Conservation (phyloP, 92 coral and sea anemone genomes). For the Anthopleura xanthogrammica region DNA sequence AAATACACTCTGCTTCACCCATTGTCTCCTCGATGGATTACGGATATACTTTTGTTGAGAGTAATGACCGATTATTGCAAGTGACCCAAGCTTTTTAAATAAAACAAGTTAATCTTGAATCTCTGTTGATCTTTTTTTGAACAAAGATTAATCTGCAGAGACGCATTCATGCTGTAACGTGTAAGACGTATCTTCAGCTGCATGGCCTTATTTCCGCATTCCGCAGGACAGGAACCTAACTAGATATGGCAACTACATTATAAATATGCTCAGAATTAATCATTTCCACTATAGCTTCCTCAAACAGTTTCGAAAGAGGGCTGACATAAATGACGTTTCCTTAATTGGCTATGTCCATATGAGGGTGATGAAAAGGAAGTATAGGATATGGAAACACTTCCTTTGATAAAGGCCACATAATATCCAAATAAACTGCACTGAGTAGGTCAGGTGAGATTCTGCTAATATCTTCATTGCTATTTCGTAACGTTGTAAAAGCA, state of each 20-base stretch:
- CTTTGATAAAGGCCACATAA: background rate
- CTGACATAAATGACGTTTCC: background rate
- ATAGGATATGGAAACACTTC: background rate
- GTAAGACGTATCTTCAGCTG: too few species aligned
- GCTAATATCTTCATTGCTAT: background rate
- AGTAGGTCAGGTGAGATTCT: too few species aligned
- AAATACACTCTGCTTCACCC: background rate
- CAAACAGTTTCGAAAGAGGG: conserved; percentile 3
- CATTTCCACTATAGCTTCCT: background rate
- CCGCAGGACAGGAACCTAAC: background rate
- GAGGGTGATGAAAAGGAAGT: background rate
- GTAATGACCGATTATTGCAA: background rate
- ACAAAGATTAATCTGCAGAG: background rate
- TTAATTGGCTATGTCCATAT: background rate
- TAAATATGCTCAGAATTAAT: background rate
- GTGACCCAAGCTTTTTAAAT: background rate
- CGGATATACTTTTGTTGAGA: background rate
- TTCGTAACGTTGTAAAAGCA: too few species aligned
- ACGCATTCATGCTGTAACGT: background rate
- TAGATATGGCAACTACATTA: background rate
- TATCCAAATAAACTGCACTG: background rate
- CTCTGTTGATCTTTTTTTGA: background rate
- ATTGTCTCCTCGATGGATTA: background rate
- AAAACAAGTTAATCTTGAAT: background rate
- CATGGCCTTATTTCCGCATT: background rate